These are phyloP conservation scores for Monopis laevigella DNA, from an alignment of 2,888 invertebrate species.

Conservation along the genomic window DNA sequence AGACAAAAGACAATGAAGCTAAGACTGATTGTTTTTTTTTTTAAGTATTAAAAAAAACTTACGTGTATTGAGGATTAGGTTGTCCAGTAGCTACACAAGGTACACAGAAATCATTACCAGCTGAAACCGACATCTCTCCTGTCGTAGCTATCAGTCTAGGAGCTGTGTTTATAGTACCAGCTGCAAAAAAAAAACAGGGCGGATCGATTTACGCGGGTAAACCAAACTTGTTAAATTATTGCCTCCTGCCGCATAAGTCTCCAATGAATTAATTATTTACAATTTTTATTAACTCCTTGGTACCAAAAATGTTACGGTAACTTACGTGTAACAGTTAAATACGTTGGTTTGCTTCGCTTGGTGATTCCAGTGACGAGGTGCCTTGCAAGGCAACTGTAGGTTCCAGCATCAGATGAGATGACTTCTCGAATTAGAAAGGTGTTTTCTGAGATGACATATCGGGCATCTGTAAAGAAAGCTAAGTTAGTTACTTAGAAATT, in stretches of 20 bases:
- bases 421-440: conserved; percentile 38
- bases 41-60: conserved; percentile 21
- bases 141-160: conserved; percentile 65
- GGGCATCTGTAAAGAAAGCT: conserved; percentile 29
- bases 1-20: too few relatives aligned
- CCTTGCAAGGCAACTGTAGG: conserved; percentile 75
- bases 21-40: too few relatives aligned
- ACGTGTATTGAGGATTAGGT: conserved; percentile 73
- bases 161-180: conserved; percentile 45
- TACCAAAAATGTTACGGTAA: too few relatives aligned
- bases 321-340: conserved; percentile 67
- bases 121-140: conserved; percentile 57
- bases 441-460: conserved; percentile 36
- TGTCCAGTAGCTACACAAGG: conserved; percentile 72
- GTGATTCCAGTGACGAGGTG: conserved; percentile 74
- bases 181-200: conserved; percentile 18
- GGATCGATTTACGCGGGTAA: too few relatives aligned
- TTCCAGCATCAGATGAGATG: conserved; percentile 66
- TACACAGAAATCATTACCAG: conserved; percentile 69
- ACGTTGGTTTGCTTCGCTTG: conserved; percentile 69
- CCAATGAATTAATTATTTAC: too few relatives aligned
- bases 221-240: too few relatives aligned
- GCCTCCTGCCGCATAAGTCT: too few relatives aligned
- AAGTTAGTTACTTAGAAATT: not conserved
- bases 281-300: too few relatives aligned